Evolutionary conservation across 1,140 invertebrate genomes (phyloP).

Genomic region (Drosophila bifasciata): DNA sequence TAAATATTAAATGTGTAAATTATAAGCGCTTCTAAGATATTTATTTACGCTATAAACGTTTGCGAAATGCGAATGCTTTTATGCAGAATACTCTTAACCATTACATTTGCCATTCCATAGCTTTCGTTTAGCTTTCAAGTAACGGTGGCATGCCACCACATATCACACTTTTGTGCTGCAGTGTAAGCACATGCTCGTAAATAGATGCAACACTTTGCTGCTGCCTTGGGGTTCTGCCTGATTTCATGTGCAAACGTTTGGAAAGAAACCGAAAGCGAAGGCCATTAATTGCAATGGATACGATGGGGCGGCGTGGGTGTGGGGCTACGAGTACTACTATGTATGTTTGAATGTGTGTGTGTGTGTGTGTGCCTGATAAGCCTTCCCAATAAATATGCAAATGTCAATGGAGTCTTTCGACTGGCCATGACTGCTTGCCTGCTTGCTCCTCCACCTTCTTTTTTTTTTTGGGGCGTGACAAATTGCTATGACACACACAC

Average conservation of each 20-base stretch:
- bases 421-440: slow-evolving; percentile 14
- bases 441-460: slow-evolving; percentile 21
- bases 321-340: neutral
- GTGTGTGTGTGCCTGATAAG: slow-evolving; percentile 35
- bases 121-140: too few species aligned
- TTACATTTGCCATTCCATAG: too few species aligned
- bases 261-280: slow-evolving; percentile 70
- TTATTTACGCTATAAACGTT: too few species aligned
- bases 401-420: slow-evolving; percentile 47
- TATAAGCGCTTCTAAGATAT: too few species aligned
- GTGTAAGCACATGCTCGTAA: neutral
- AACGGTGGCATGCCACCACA: too few species aligned
- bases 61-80: too few species aligned
- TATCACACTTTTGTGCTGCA: too few species aligned
- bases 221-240: slow-evolving; percentile 63
- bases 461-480: slow-evolving; percentile 46
- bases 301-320: slow-evolving; percentile 3
- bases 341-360: slow-evolving; percentile 13
- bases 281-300: slow-evolving; percentile 69
- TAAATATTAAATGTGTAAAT: too few species aligned
- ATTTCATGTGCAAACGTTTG: slow-evolving; percentile 76
- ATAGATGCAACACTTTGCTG: slow-evolving; percentile 62
- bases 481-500: slow-evolving; percentile 46
- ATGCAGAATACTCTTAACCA: too few species aligned
- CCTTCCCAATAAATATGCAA: slow-evolving; percentile 55